A percentile compares a stretch with the other conserved stretches of the same genome.
These are phyloP conservation scores for Buathra laborator DNA, from an alignment of 2,888 invertebrate genomes.

Conservation along the genomic window DNA sequence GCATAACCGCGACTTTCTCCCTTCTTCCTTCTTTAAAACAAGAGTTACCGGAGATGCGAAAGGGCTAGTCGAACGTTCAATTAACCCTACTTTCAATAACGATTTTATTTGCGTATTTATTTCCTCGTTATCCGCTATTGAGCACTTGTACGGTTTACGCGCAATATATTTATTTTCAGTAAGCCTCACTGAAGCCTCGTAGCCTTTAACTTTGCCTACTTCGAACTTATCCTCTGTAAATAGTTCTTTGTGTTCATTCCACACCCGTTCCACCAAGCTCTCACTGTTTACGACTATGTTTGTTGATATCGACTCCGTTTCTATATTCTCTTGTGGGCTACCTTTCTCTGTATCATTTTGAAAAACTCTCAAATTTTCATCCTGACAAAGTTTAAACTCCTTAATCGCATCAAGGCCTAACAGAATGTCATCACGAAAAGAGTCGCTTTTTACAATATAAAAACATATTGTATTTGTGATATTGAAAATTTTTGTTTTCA, in stretches of 20 bases:
- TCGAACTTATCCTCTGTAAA: constrained; percentile 60
- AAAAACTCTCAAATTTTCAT: constrained; percentile 54
- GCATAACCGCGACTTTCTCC: constrained; percentile 74
- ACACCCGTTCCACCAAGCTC: constrained; percentile 2
- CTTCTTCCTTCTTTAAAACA: constrained; percentile 58
- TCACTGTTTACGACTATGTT: constrained; percentile 18
- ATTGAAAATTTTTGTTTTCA: constrained; percentile 25
- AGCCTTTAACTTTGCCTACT: constrained; percentile 59
- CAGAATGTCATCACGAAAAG: constrained; percentile 41
- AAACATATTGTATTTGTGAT: constrained; percentile 6
- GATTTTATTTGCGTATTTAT: constrained; percentile 64
- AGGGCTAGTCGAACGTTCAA: constrained; percentile 70
- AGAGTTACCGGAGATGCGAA: constrained; percentile 72
- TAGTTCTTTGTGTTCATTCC: not conserved
- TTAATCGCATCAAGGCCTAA: constrained; percentile 57
- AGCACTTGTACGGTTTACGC: constrained; percentile 63
- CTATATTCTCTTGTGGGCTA: not conserved
- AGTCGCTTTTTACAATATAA: constrained; percentile 23
- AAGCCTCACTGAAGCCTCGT: constrained; percentile 53
- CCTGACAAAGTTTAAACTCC: no score
- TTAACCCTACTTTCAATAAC: constrained; percentile 68
- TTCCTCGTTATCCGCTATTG: constrained; percentile 68
- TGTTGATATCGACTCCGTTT: constrained; percentile 8
- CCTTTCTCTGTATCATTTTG: constrained; percentile 3
- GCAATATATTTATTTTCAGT: constrained; percentile 47